Conservation (phyloP, 2,888 invertebrate genomes). For the Conomelus anceps region DNA sequence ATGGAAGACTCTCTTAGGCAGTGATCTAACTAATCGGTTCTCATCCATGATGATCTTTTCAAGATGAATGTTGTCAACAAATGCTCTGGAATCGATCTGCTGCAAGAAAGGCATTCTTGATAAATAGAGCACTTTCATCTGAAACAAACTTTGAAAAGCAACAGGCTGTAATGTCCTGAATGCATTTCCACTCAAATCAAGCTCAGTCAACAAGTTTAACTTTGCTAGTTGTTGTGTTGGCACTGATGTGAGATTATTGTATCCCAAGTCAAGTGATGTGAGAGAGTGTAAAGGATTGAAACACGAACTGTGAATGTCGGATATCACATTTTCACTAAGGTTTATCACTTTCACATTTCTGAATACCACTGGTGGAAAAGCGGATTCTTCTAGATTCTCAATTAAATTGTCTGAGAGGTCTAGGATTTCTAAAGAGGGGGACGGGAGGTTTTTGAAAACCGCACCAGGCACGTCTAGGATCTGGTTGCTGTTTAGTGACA, state of each 20-base stretch:
- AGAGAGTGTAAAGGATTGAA: conserved; percentile 68
- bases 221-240: conserved; percentile 70
- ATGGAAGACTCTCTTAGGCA: conserved; percentile 78
- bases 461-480: conserved; percentile 66
- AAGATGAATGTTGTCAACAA: conserved; percentile 76
- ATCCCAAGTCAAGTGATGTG: conserved; percentile 66
- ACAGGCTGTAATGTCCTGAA: conserved; percentile 64
- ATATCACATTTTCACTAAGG: conserved; percentile 69
- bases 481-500: conserved; percentile 72
- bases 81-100: conserved; percentile 68
- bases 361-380: conserved; percentile 65
- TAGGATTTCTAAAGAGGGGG: conserved; percentile 61
- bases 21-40: conserved; percentile 62
- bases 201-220: conserved; percentile 65
- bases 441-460: conserved; percentile 51
- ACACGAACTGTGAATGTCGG: conserved; percentile 61
- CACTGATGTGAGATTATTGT: conserved; percentile 72
- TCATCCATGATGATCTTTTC: conserved; percentile 71
- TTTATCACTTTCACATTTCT: conserved; percentile 51
- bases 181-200: conserved; percentile 73
- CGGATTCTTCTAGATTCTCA: conserved; percentile 60
- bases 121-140: conserved; percentile 66
- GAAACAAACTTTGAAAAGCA: conserved; percentile 65
- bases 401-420: conserved; percentile 75
- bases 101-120: conserved; percentile 42